phyloP scores from a whole-genome alignment of 1,140 invertebrate genomes.

The Scaptomyza hsui region DNA sequence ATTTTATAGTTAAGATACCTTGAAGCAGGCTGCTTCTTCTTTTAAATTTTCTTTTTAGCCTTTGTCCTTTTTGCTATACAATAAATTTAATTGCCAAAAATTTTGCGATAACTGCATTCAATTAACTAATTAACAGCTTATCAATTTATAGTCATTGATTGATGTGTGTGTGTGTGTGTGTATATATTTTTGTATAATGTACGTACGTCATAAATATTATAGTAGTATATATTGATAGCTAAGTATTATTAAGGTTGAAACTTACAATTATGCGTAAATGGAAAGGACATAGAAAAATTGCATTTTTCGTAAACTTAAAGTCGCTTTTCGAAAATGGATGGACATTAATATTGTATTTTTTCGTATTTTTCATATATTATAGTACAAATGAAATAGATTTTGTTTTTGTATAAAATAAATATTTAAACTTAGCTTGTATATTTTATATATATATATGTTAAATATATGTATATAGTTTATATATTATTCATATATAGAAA shows the following conservation, averaged over 20 bases:
- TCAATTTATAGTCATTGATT: constrained; percentile 40
- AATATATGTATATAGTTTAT: constrained; percentile 54
- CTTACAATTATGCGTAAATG: constrained; percentile 60
- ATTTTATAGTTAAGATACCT: constrained; percentile 60
- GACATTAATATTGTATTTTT: constrained; percentile 76
- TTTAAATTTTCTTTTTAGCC: constrained; percentile 6
- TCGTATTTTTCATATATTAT: constrained; percentile 26
- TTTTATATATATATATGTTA: constrained; percentile 49
- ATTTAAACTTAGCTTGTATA: constrained; percentile 66
- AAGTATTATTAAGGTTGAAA: constrained; percentile 21
- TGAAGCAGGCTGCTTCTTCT: constrained; percentile 47
- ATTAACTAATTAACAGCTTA: constrained; percentile 82
- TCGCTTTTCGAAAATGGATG: constrained; percentile 76
- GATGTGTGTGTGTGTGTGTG: constrained; percentile 16
- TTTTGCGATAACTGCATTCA: constrained; percentile 65
- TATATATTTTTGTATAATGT: constrained; percentile 26
- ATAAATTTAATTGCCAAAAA: constrained; percentile 36
- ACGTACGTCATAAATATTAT: constrained; percentile 21
- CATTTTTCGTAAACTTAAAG: constrained; percentile 75
- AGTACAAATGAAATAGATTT: constrained; percentile 66
- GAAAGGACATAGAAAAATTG: constrained; percentile 74
- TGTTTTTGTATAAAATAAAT: constrained; percentile 63
- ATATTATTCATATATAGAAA: constrained; percentile 42
- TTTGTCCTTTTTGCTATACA: constrained; percentile 16
- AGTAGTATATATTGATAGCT: constrained; percentile 41